phyloP scores from a whole-genome alignment of 2,888 invertebrate species.

The Caenorhabditis sp. region DNA sequence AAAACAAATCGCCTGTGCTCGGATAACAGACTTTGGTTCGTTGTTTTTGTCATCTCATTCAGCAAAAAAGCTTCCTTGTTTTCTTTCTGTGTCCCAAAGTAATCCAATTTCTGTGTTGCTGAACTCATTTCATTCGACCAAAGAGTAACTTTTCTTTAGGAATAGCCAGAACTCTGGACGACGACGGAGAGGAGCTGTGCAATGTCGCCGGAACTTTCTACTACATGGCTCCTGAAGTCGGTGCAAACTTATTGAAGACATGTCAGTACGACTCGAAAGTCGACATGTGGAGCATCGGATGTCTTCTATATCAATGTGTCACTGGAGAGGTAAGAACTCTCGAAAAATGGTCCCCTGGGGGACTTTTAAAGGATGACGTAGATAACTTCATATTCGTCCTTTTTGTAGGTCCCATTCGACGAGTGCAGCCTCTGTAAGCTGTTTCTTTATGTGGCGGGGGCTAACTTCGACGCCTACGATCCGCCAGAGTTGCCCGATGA shows the following conservation, averaged over 20 bases:
- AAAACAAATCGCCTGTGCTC: constrained; percentile 67
- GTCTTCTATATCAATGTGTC: constrained; percentile 76
- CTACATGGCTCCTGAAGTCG: constrained; percentile 79
- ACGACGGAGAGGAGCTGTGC: constrained; percentile 67
- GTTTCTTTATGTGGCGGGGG: constrained; percentile 76
- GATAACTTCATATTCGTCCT: constrained; percentile 35
- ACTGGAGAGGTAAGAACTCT: constrained; percentile 70
- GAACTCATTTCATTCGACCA: constrained; percentile 5
- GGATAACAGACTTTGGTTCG: constrained; percentile 77
- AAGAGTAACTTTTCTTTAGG: constrained; percentile 59
- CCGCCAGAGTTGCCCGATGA: constrained; percentile 71
- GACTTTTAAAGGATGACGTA: constrained; percentile 32
- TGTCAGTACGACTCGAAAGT: constrained; percentile 73
- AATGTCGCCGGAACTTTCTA: constrained; percentile 78
- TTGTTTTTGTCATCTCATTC: constrained; percentile 12
- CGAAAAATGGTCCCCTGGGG: background rate
- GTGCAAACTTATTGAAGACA: constrained; percentile 74
- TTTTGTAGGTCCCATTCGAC: constrained; percentile 77
- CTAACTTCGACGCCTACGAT: constrained; percentile 78
- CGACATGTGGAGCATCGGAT: constrained; percentile 79
- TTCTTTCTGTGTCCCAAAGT: background rate
- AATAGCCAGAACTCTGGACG: constrained; percentile 73
- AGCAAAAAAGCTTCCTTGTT: constrained; percentile 1
- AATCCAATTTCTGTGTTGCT: constrained; percentile 6
- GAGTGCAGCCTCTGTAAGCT: constrained; percentile 75